Conservation (phyloP, 2,888 invertebrate species). For the Trichopoda pennipes region DNA sequence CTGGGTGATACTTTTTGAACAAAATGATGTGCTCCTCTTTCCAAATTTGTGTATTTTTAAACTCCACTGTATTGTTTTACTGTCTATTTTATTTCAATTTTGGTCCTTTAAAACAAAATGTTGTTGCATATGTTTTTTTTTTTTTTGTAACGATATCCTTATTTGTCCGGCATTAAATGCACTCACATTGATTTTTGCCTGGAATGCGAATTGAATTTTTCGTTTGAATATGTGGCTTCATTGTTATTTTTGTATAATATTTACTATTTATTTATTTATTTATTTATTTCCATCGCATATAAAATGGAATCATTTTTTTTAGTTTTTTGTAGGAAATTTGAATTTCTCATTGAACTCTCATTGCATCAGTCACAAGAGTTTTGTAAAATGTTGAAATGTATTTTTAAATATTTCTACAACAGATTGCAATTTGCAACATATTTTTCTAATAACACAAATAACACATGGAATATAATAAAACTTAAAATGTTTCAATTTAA, state of each 20-base stretch:
- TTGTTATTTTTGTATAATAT: slow-evolving; percentile 67
- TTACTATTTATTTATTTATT: slow-evolving; percentile 51
- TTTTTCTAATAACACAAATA: background rate
- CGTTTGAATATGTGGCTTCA: slow-evolving; percentile 55
- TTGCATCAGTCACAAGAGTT: slow-evolving; percentile 7
- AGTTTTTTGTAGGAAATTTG: background rate
- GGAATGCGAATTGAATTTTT: slow-evolving; percentile 47
- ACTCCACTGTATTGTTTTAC: slow-evolving; percentile 15
- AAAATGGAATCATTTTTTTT: slow-evolving; percentile 16
- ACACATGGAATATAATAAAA: background rate
- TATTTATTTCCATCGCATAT: slow-evolving; percentile 42
- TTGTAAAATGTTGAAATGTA: slow-evolving; percentile 34
- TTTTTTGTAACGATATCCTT: slow-evolving; percentile 32
- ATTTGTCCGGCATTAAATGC: slow-evolving; percentile 36
- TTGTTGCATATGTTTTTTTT: slow-evolving; percentile 19
- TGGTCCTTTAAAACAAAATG: slow-evolving; percentile 41
- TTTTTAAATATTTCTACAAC: slow-evolving; percentile 50
- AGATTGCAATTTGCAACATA: slow-evolving; percentile 35
- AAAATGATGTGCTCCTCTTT: slow-evolving; percentile 15
- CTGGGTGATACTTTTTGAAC: slow-evolving; percentile 1
- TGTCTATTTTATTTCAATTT: slow-evolving; percentile 43
- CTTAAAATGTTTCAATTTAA: background rate
- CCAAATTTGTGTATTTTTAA: slow-evolving; percentile 8
- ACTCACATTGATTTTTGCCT: slow-evolving; percentile 37
- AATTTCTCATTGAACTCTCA: slow-evolving; percentile 4